Conservation (phyloP, 37 sponge, comb jelly and placozoan species). For the Bolinopsis microptera region DNA sequence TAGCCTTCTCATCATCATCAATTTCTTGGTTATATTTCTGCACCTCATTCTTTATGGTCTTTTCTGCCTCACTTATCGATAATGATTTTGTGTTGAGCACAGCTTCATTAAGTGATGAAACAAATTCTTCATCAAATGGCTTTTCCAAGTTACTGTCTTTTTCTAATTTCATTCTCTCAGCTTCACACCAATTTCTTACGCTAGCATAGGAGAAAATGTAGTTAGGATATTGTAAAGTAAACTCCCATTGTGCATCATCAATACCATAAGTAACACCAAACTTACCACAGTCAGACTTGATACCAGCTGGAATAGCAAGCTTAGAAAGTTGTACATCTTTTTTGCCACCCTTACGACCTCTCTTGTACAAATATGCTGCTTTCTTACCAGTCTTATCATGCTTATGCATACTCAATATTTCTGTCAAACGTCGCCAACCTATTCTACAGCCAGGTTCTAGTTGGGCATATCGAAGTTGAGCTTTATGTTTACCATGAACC, state of each 20-base stretch:
- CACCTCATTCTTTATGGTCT: not conserved
- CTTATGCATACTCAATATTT: not conserved
- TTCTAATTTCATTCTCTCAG: not conserved
- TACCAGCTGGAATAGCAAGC: not conserved
- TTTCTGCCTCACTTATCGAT: not conserved
- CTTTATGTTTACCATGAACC: slow-evolving; percentile 11
- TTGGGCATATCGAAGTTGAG: not conserved
- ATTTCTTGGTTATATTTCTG: not conserved
- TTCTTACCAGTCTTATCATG: not conserved
- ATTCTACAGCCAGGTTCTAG: not conserved
- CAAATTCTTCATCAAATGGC: not conserved
- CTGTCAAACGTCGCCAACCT: not conserved
- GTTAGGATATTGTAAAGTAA: slow-evolving; percentile 1
- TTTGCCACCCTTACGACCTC: not conserved
- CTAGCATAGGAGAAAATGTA: slow-evolving; percentile 28
- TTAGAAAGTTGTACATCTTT: not conserved
- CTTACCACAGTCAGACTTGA: slow-evolving; percentile 3
- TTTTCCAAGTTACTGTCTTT: not conserved
- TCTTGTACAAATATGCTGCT: not conserved
- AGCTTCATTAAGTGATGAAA: not conserved
- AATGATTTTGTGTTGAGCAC: not conserved
- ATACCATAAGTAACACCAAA: slow-evolving; percentile 1
- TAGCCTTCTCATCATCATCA: not conserved
- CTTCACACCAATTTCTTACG: slow-evolving; percentile 17
- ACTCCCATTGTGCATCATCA: slow-evolving; percentile 35